Evolutionary conservation across 2,113 vertebrate species (phyloP).

Genomic region (Rhynchomys soricoides): DNA sequence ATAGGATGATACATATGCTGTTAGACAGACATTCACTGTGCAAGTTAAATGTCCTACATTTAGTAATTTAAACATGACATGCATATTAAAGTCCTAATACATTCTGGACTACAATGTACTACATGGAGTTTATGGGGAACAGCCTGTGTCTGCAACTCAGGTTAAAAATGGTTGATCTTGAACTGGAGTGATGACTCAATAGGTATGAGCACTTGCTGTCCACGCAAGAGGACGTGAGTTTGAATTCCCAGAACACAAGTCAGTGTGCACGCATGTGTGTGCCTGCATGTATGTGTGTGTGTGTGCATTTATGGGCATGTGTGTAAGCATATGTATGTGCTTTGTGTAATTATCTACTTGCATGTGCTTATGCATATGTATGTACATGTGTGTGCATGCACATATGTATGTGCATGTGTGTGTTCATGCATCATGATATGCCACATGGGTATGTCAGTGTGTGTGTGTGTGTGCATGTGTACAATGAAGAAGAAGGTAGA

Average conservation of each 20-base stretch:
- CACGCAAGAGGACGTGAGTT: not conserved
- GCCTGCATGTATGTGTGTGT: too few species aligned
- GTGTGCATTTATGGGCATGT: too few species aligned
- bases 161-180: not conserved
- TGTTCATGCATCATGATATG: too few species aligned
- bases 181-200: too few species aligned
- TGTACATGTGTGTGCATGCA: not conserved
- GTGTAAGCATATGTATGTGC: too few species aligned
- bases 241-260: not conserved
- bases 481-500: too few species aligned
- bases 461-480: not conserved
- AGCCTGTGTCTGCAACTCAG: not conserved
- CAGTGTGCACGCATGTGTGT: not conserved
- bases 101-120: not conserved
- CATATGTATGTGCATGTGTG: not conserved
- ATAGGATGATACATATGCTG: not conserved
- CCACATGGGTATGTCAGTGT: too few species aligned
- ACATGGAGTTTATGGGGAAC: not conserved
- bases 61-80: not conserved
- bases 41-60: slow-evolving; percentile 10
- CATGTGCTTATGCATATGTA: too few species aligned
- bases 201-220: not conserved
- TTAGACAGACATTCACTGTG: not conserved
- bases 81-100: not conserved
- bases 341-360: too few species aligned